Evolutionary conservation across 2,797 vertebrate genomes (phyloP).

Genomic region (Characodon lateralis): DNA sequence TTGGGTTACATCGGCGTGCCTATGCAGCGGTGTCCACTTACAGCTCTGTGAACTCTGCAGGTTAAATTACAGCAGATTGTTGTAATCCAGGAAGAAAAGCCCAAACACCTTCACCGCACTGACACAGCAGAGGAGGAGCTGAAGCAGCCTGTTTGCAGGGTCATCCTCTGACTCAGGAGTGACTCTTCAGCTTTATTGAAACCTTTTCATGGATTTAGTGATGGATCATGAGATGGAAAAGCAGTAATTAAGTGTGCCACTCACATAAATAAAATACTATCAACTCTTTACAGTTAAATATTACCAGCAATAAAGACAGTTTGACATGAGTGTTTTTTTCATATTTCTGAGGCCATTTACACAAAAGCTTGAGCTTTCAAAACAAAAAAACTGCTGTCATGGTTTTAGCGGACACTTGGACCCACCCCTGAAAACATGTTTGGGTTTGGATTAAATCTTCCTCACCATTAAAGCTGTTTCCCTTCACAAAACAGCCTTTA

Average conservation of each 20-base stretch:
- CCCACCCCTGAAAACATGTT: not conserved
- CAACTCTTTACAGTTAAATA: not conserved
- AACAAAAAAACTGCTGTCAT: conserved; percentile 2
- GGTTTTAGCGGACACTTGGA: not conserved
- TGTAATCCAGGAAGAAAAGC: conserved; percentile 64
- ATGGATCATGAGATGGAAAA: too few relatives aligned
- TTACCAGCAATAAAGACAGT: not conserved
- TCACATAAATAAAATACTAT: too few relatives aligned
- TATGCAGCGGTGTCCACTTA: conserved; percentile 65
- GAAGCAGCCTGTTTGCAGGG: not conserved
- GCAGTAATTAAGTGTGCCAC: too few relatives aligned
- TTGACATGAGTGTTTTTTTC: not conserved
- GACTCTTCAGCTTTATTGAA: too few relatives aligned
- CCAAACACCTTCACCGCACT: conserved; percentile 21
- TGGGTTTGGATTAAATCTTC: not conserved
- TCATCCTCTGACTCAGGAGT: not conserved
- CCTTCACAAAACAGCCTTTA: too few relatives aligned
- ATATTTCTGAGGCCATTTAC: not conserved
- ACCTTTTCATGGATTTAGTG: too few relatives aligned
- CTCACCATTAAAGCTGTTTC: not conserved
- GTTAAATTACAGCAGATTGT: conserved; percentile 66
- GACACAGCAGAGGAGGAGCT: conserved; percentile 19
- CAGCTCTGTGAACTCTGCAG: conserved; percentile 43
- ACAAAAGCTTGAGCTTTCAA: not conserved
- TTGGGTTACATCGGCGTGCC: conserved; percentile 54